Evolutionary conservation across 2,113 vertebrate species (phyloP).

Genomic region (Xenopus laevis): DNA sequence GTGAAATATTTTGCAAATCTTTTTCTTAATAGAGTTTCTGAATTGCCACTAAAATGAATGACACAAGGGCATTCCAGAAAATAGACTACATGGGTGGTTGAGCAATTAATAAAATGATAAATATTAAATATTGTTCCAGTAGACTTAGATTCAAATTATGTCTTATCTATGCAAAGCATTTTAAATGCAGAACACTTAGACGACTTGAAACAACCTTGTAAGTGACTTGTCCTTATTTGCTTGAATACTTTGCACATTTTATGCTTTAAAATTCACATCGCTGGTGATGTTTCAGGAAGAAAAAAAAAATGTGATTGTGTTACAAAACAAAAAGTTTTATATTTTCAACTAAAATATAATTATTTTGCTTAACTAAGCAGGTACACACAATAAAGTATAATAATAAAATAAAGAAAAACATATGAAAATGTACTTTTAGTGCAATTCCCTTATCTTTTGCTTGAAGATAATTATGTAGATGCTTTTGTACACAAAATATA

Average conservation of each 20-base stretch:
- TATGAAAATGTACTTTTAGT: no score
- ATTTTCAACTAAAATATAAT: no score
- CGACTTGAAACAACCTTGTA: not conserved
- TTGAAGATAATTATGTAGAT: no score
- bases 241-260: not conserved
- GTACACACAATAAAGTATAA: no score
- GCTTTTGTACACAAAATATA: no score
- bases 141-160: slow-evolving; percentile 20
- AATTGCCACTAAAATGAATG: not conserved
- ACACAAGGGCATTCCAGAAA: slow-evolving; percentile 21
- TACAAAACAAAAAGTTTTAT: no score
- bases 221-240: slow-evolving; percentile 1
- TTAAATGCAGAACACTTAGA: not conserved
- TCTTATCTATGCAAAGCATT: slow-evolving; percentile 10
- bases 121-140: slow-evolving; percentile 25
- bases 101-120: slow-evolving; percentile 27
- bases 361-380: no score
- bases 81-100: slow-evolving; percentile 25
- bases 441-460: no score
- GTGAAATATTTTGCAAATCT: not conserved
- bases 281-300: no score
- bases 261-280: no score
- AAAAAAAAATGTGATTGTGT: no score
- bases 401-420: no score
- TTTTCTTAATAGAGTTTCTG: slow-evolving; percentile 19